Percentiles rank a stretch among this genome's conserved stretches.
Evolutionary conservation across 2,797 vertebrate species (phyloP).

Genomic region (Eulemur coronatus): DNA sequence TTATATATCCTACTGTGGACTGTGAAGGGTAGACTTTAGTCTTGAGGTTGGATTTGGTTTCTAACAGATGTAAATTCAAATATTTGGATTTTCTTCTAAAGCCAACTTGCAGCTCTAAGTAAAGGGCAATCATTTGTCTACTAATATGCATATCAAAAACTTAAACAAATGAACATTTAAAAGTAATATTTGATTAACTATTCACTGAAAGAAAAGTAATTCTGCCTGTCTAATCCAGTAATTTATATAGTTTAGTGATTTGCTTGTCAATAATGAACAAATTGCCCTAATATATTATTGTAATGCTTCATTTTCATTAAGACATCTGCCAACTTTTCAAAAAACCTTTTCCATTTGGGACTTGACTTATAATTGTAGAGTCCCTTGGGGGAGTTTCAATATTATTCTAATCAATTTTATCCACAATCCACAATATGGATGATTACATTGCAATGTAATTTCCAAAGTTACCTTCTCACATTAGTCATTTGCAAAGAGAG

Average conservation of each 20-base stretch:
- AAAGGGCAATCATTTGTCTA: conserved; percentile 79
- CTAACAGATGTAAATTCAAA: conserved; percentile 79
- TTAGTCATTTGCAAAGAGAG: conserved; percentile 82
- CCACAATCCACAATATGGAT: conserved; percentile 87
- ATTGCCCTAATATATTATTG: conserved; percentile 89
- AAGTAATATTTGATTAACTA: conserved; percentile 86
- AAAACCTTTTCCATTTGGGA: conserved; percentile 87
- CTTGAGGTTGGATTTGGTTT: conserved; percentile 68
- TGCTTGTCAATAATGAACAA: conserved; percentile 88
- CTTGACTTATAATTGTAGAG: conserved; percentile 87
- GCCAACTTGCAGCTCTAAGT: conserved; percentile 63
- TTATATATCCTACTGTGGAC: not conserved
- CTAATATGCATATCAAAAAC: conserved; percentile 82
- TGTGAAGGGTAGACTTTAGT: conserved; percentile 33
- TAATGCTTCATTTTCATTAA: conserved; percentile 92
- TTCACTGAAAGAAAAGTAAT: conserved; percentile 86
- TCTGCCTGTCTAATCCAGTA: conserved; percentile 84
- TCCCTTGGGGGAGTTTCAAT: conserved; percentile 88
- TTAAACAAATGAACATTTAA: conserved; percentile 85
- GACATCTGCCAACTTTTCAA: conserved; percentile 89
- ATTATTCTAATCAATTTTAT: conserved; percentile 91
- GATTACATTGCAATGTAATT: conserved; percentile 88
- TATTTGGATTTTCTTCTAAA: conserved; percentile 82
- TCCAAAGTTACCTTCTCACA: conserved; percentile 86
- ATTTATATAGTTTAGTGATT: conserved; percentile 89